Evolutionary conservation across 2,797 vertebrate genomes (phyloP), one percentile per base, ranked within the genome.

Genomic region (Melanotaenia pygmaea): DNA sequence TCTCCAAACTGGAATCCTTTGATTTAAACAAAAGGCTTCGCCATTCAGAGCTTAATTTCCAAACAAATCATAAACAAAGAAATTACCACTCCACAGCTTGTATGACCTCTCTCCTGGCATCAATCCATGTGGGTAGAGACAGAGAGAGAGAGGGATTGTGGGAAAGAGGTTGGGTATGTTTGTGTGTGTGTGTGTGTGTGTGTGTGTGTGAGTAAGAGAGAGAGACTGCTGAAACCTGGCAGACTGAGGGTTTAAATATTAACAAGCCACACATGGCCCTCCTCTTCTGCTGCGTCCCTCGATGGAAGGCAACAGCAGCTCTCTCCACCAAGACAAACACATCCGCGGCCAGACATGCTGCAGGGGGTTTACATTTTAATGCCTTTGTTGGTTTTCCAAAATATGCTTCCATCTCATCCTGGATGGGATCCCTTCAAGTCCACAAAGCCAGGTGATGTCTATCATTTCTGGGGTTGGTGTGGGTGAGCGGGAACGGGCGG

Each of bases 321-420:
- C 92, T 13, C 84, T 89, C 81, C 83, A 93, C 92, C 91, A 93
- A 94, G 90, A 93, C 93, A 94, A 93, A 92, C 94, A 93, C 86
- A 79, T 86, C 82, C 74, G 56, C 56, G 85, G 92, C 94, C 94
- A 94, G 93, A 94, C 93, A 92, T 93, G 94, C 94, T 95, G 93
- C 93, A 87, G 94, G 94, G 94, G 92, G 88, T 94, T 94, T 95
- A 94, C 93, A 94, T 94, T 93, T 93, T 93, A 95, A 94, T 94
- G 94, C 93, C 91, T 95, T 93, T 95, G 94, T 95, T 95, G 92
- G 93, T 94, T 94, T 94, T 95, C 94, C 94, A 95, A 93, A 95
- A 95, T 95, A 94, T 95, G 94, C 94, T 95, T 91, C 93, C 91
- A 91, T 94, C 93, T 92, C 90, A 85, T 92, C 82, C 92, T 92